Conservation (phyloP, 2,797 vertebrate genomes). For the Lacerta bilineata region DNA sequence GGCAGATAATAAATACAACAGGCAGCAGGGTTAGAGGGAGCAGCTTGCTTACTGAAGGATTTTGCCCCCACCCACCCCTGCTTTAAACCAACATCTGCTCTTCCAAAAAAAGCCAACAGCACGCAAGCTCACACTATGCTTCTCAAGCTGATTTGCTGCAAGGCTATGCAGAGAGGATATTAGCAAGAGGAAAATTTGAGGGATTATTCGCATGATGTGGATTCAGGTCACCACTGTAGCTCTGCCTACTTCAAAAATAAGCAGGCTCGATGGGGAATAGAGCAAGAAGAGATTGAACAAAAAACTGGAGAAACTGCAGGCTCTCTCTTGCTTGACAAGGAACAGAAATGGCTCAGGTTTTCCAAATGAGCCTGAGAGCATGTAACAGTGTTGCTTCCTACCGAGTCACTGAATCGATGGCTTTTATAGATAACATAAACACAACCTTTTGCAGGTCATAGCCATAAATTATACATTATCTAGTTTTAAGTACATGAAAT, state of each 20-base stretch:
- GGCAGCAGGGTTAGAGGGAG: background rate
- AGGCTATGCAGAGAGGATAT: background rate
- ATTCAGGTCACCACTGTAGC: conserved; percentile 19
- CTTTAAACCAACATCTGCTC: background rate
- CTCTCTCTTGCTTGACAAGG: background rate
- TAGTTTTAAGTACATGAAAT: conserved; percentile 82
- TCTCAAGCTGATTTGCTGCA: conserved; percentile 4
- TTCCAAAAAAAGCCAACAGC: background rate
- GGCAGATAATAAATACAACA: background rate
- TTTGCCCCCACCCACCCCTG: background rate
- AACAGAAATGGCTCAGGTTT: background rate
- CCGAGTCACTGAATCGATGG: background rate
- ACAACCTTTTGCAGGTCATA: conserved; percentile 68
- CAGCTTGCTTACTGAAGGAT: background rate
- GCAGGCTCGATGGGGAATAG: background rate
- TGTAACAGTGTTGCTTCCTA: background rate
- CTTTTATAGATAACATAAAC: background rate
- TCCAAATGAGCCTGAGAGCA: background rate
- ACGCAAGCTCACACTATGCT: background rate
- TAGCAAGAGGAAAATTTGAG: background rate
- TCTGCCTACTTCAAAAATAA: background rate
- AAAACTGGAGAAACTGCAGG: background rate
- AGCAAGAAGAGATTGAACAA: background rate
- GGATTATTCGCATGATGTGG: conserved; percentile 13
- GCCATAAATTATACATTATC: conserved; percentile 89